Conservation (phyloP, 2,797 vertebrate genomes). For the Mareca penelope region DNA sequence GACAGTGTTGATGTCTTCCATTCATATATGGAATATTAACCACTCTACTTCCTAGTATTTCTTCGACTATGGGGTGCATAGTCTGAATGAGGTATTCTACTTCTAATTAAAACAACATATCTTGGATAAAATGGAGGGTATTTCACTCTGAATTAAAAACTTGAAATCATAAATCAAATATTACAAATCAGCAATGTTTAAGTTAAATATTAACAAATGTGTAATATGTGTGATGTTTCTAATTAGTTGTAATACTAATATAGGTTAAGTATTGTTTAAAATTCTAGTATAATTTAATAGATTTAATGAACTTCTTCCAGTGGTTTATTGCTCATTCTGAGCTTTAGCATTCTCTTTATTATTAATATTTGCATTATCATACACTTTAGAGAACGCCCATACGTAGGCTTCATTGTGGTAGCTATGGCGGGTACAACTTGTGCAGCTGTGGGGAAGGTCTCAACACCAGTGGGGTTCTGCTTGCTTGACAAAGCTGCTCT, state of each 20-base stretch:
- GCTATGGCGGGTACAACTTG: neutral
- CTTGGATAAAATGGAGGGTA: slow-evolving; percentile 10
- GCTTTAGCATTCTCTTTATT: neutral
- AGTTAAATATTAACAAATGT: slow-evolving; percentile 6
- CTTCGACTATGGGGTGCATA: neutral
- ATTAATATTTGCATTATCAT: rapidly evolving
- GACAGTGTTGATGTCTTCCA: neutral
- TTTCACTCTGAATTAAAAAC: slow-evolving; percentile 38
- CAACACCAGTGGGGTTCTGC: neutral
- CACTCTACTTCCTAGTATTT: neutral
- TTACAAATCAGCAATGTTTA: neutral
- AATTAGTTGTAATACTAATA: neutral
- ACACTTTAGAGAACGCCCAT: rapidly evolving
- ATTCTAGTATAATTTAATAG: neutral
- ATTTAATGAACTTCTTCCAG: neutral
- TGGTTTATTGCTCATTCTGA: neutral
- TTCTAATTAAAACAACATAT: slow-evolving; percentile 58
- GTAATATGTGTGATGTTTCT: slow-evolving; percentile 1
- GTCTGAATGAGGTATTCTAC: neutral
- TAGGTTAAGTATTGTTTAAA: neutral
- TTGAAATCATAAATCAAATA: neutral
- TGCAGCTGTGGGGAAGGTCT: neutral
- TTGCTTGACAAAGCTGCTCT: neutral
- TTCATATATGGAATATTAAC: neutral
- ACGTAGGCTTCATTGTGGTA: neutral